These are phyloP conservation scores for Eristalis pertinax DNA, from an alignment of 2,888 invertebrate species.

Conservation along the genomic window DNA sequence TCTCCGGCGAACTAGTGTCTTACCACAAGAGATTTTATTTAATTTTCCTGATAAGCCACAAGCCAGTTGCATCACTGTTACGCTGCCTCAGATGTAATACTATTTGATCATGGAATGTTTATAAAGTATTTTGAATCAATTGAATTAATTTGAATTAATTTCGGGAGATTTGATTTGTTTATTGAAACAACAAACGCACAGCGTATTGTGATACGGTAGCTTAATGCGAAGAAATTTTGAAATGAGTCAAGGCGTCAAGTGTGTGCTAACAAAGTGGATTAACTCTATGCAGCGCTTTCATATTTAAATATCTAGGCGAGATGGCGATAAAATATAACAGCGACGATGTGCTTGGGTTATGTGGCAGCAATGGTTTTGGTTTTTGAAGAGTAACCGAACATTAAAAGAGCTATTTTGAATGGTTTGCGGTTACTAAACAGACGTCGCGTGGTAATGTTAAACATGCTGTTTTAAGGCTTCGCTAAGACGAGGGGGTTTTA, in stretches of 20 bases:
- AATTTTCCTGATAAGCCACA: slow-evolving; percentile 5
- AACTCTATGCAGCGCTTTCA: not conserved
- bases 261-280: not conserved
- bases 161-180: not conserved
- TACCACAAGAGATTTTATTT: not conserved
- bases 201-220: not conserved
- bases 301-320: not conserved
- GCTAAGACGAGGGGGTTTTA: no score
- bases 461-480: not conserved
- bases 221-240: not conserved
- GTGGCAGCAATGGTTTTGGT: not conserved
- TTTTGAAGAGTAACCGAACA: not conserved
- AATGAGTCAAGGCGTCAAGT: not conserved
- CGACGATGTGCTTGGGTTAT: not conserved
- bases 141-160: not conserved
- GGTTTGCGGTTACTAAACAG: not conserved
- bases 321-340: not conserved
- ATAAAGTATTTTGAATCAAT: slow-evolving; percentile 4
- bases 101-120: not conserved
- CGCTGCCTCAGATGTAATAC: not conserved
- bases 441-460: not conserved
- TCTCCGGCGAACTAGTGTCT: not conserved
- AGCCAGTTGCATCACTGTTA: slow-evolving; percentile 12
- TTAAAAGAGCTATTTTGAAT: not conserved
- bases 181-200: not conserved